A percentile compares a stretch with the other conserved stretches of the same genome.
Conservation (phyloP, 2,888 invertebrate species). For the Lycaena phlaeas region DNA sequence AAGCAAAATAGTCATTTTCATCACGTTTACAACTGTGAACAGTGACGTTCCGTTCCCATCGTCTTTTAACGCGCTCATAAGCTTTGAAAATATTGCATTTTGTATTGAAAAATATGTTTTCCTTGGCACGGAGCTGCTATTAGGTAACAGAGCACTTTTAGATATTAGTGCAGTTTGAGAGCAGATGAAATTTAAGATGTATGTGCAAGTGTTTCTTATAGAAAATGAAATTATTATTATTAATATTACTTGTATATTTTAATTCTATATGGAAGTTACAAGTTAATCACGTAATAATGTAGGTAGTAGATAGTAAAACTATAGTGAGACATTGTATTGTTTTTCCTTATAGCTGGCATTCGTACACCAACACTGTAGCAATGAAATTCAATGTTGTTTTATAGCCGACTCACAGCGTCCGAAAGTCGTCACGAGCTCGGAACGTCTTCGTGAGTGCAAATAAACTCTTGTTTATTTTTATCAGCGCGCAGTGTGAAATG, state of each 20-base stretch:
- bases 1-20: too few species aligned
- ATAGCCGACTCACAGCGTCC: constrained; percentile 4
- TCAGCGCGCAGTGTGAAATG: constrained; percentile 30
- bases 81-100: neutral
- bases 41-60: too few species aligned
- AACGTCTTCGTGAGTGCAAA: constrained; percentile 27
- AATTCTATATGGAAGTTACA: too few species aligned
- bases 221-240: too few species aligned
- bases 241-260: too few species aligned
- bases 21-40: too few species aligned
- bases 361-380: too few species aligned
- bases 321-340: constrained; percentile 8
- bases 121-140: neutral
- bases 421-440: constrained; percentile 7
- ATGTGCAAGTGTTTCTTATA: too few species aligned
- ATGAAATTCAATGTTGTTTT: constrained; percentile 11
- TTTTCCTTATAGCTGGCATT: neutral
- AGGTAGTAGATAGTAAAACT: constrained; percentile 4
- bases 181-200: too few species aligned
- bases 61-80: too few species aligned
- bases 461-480: constrained; percentile 42
- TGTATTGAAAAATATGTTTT: constrained; percentile 3
- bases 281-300: neutral
- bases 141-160: constrained; percentile 1
- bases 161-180: too few species aligned